phyloP scores from a whole-genome alignment of 2,888 invertebrate species.

The Tubulanus polymorphus region DNA sequence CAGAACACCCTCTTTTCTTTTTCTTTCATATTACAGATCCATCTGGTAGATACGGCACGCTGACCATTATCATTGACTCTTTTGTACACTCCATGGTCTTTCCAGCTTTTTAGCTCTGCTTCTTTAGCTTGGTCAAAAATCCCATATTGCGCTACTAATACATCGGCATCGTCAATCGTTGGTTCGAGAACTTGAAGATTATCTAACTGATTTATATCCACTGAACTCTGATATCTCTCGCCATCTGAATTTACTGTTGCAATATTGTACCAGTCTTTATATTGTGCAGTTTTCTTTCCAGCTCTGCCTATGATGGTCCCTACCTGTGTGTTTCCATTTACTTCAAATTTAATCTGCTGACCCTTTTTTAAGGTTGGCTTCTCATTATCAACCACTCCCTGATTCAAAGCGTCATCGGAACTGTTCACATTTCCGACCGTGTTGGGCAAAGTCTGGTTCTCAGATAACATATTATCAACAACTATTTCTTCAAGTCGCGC shows the following conservation, averaged over 20 bases:
- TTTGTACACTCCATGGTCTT: not conserved
- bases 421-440: no score
- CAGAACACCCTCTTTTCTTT: not conserved
- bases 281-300: not conserved
- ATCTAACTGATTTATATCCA: no score
- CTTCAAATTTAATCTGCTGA: not conserved
- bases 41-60: slow-evolving; percentile 1
- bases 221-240: not conserved
- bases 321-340: not conserved
- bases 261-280: not conserved
- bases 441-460: no score
- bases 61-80: slow-evolving; percentile 5
- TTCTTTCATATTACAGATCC: slow-evolving; percentile 2
- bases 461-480: no score
- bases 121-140: not conserved
- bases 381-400: not conserved
- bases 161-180: not conserved
- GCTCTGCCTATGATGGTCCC: not conserved
- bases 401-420: not conserved
- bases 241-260: not conserved
- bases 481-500: not conserved
- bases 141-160: not conserved
- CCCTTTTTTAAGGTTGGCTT: not conserved
- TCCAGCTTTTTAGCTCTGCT: not conserved
- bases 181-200: not conserved